Evolutionary conservation across 2,113 vertebrate genomes (phyloP), one percentile per base, ranked within the genome.

Genomic region (Hyla sarda): DNA sequence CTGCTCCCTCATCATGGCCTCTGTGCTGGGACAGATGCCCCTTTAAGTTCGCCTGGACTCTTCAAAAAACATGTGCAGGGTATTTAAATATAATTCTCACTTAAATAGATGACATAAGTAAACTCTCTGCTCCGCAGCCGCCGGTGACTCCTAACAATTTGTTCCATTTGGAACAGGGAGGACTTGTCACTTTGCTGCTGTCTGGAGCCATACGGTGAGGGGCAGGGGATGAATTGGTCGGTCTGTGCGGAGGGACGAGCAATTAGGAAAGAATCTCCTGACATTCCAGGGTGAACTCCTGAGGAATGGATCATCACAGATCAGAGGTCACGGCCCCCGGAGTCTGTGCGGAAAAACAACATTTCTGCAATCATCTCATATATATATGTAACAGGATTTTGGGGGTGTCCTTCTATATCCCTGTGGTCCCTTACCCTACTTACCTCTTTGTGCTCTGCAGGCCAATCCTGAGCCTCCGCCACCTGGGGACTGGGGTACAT

Each of bases 251-350:
- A 47, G 14, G 54, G 14, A 52, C 41, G 30, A 85, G 83, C 83
- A 85, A 85, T 85, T 85, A 85, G 83, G 83, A 85, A 85, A 85
- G 73, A 85, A 85, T 78, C 34, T 85, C 16, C 7, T 30, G 28
- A 62, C 72, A 85, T 85, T 85, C 74, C 56, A 78, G 67, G 19
- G 30, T 34, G 30, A 69, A 30, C 73, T 47, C 58, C 45, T 28
- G 47, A 21, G 58, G 52, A 69, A 76, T 37, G 6, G 52, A 74
- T 77, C 83, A 85, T 85, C 83, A 85, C 47, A 67, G 28, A 78
- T 67, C 58, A 65, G 58, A 81, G 78, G 78, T 81, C 78, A 62
- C 34, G 47, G 56, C 56, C 78, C 74, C 58, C 10, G 28, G 14
- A 47, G 58, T 19, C 56, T 65, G 34, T 12, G 41, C 52, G 45